Evolutionary conservation across 2,797 vertebrate genomes (phyloP).

Genomic region (Varecia variegata): DNA sequence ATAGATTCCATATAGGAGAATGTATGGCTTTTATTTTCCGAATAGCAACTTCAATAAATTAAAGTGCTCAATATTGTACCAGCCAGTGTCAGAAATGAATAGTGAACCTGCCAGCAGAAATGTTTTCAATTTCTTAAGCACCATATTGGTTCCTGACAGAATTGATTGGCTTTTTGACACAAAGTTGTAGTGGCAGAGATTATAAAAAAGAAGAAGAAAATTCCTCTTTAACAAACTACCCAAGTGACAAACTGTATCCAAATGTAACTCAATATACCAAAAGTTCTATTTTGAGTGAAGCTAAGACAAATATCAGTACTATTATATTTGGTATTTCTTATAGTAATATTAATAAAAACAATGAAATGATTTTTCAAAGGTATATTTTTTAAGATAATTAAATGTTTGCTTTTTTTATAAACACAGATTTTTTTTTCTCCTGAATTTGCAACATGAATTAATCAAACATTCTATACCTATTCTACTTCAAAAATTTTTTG

Average conservation of each 20-base stretch:
- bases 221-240: constrained; percentile 70
- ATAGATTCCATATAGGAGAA: constrained; percentile 67
- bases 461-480: not conserved
- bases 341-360: not conserved
- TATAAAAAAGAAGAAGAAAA: constrained; percentile 66
- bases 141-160: constrained; percentile 76
- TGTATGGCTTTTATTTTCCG: constrained; percentile 86
- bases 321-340: not conserved
- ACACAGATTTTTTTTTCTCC: not conserved
- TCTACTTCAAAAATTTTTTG: not conserved
- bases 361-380: not conserved
- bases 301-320: constrained; percentile 33
- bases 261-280: constrained; percentile 54
- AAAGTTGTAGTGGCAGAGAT: constrained; percentile 71
- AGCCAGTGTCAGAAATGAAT: constrained; percentile 83
- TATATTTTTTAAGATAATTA: not conserved
- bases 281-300: constrained; percentile 68
- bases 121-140: constrained; percentile 85
- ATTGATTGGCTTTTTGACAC: constrained; percentile 82
- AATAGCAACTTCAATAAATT: constrained; percentile 84
- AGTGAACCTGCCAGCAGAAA: constrained; percentile 82
- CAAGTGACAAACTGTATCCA: constrained; percentile 58
- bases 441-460: not conserved
- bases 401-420: not conserved
- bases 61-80: constrained; percentile 82